Base-by-base conservation (phyloP, 1,140 invertebrate genomes). In the Brachionus plicatilis region DNA sequence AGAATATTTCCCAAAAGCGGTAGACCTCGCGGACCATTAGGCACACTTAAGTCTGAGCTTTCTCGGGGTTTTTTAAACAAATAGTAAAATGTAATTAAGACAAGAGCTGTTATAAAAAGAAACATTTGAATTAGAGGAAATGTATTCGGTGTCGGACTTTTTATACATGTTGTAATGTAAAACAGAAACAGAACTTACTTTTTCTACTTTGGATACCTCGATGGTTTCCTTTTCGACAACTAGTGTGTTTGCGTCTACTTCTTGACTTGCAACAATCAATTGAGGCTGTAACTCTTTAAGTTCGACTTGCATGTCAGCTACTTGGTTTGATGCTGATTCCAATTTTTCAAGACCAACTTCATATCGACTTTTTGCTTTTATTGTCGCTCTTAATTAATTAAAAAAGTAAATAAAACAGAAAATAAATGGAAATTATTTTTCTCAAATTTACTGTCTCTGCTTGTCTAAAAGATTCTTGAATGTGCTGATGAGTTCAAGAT, bases 201-300 rank as follows among this genome's bases (percentile, higher is more conserved):
- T 90, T 83, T 90, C 90, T 66, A 89, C 88, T 87, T 89, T 90
- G n/a, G 88, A 88, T 6, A 90, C 90, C 86, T 90, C 90, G 47
- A 88, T 86, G 6, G 89, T 90, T 75, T 90, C 89, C 72, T 87
- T 88, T 86, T 90, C 96, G 2, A 98, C 95, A 37, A 95, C 92
- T 91, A 98, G 95, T 89, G 97, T 97, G 87, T 95, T 95, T 2
- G 95, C 95, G 90, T 99, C 96, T 0, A 98, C 96, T 86, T 96
- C 93, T 76, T 94, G 94, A 0, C 96, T 97, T 4, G 96, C 95
- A 6, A 94, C 92, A 17, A 96, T 92, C 7, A 99, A 90, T 88
- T 95, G 93, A 20, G 96, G 97, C 88, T 98, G 95, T 47, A 98
- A 90, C 47, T 92, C 93, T 33, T 93, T 92, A 84, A 98, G 89